phyloP scores from a whole-genome alignment of 2,888 invertebrate species.

The Napeogenes sylphis region DNA sequence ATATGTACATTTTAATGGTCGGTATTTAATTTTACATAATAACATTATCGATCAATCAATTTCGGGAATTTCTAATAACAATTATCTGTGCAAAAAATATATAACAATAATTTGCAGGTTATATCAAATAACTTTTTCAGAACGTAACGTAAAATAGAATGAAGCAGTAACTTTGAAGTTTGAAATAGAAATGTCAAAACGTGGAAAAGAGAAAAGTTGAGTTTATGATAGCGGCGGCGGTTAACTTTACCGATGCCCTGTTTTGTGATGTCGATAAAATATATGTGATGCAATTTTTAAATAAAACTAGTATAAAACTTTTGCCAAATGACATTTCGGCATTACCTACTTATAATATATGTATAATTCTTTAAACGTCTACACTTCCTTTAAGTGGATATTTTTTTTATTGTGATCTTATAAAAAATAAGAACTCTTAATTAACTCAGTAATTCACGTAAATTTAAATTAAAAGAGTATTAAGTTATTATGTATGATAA shows the following conservation, averaged over 20 bases:
- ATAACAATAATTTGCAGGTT: background rate
- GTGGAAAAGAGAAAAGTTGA: conserved; percentile 51
- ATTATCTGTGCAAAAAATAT: background rate
- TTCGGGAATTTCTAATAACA: too few relatives aligned
- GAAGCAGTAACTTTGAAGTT: conserved; percentile 50
- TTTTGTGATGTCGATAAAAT: conserved; percentile 36
- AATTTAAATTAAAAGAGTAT: too few relatives aligned
- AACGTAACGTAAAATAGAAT: conserved; percentile 23
- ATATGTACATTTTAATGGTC: too few relatives aligned
- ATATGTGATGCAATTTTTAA: conserved; percentile 29
- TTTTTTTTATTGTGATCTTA: too few relatives aligned
- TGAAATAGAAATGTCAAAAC: conserved; percentile 58
- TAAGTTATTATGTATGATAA: too few relatives aligned
- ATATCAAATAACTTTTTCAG: conserved; percentile 19
- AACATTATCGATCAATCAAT: too few relatives aligned
- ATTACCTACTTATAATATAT: background rate
- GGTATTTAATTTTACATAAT: too few relatives aligned
- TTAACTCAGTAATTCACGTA: too few relatives aligned
- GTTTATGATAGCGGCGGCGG: conserved; percentile 46
- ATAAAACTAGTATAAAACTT: conserved; percentile 20
- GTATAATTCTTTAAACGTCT: too few relatives aligned
- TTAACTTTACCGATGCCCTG: conserved; percentile 42
- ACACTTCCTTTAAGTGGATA: too few relatives aligned
- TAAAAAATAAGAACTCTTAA: too few relatives aligned
- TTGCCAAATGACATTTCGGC: conserved; percentile 13